Conservation (phyloP, 2,797 vertebrate genomes). For the Myripristis jacobus region DNA sequence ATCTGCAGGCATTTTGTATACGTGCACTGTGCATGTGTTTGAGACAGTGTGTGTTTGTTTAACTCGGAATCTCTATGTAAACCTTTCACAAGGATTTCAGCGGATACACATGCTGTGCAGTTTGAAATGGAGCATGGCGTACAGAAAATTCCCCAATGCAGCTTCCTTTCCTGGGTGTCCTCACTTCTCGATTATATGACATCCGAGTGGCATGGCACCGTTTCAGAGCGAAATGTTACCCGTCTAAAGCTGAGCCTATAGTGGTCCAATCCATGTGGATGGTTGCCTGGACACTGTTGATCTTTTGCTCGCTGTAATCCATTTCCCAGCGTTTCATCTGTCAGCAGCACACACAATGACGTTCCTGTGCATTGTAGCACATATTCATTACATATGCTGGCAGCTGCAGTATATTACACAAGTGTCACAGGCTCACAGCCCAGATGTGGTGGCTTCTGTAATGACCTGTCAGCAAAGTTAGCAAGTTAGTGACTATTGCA, state of each 20-base stretch:
- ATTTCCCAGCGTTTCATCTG: constrained; percentile 66
- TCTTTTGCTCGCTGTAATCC: constrained; percentile 74
- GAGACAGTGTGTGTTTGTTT: too few species aligned
- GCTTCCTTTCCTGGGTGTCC: constrained; percentile 23
- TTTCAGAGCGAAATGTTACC: constrained; percentile 33
- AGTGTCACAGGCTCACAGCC: constrained; percentile 23
- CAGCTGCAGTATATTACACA: constrained; percentile 28
- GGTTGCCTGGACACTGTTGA: constrained; percentile 65
- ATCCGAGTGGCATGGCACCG: constrained; percentile 43
- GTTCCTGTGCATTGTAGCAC: constrained; percentile 54
- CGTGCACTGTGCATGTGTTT: constrained; percentile 7
- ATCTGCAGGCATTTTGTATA: constrained; percentile 14
- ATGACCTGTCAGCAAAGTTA: constrained; percentile 25
- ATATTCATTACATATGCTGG: constrained; percentile 39
- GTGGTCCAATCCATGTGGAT: constrained; percentile 46
- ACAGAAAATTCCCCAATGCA: constrained; percentile 29
- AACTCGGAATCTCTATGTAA: too few species aligned
- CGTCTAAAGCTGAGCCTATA: constrained; percentile 43
- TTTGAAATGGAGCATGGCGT: constrained; percentile 1
- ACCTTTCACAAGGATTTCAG: constrained; percentile 24
- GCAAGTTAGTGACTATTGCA: constrained; percentile 15
- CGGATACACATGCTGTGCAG: background rate
- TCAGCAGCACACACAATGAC: constrained; percentile 41
- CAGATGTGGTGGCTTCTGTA: constrained; percentile 16
- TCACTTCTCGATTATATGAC: constrained; percentile 33